Evolutionary conservation across 2,888 invertebrate species (phyloP).

Genomic region (Scotopteryx bipunctaria): DNA sequence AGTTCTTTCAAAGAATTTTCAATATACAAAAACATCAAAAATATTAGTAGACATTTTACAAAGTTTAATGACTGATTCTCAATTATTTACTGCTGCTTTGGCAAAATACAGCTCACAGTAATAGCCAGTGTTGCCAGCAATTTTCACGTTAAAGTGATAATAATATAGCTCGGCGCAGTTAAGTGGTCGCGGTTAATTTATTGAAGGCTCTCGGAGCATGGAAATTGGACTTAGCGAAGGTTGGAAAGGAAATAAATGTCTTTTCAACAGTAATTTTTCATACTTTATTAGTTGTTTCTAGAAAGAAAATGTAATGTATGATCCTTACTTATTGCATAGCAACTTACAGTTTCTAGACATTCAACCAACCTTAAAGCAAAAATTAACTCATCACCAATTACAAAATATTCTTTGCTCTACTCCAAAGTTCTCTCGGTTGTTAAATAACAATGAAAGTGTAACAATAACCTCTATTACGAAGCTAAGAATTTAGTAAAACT

Average conservation of each 20-base stretch:
- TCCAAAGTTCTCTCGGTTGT: too few species aligned
- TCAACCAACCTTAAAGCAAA: too few species aligned
- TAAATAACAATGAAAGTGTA: neutral
- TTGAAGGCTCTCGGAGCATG: conserved; percentile 28
- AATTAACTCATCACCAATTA: too few species aligned
- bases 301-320: conserved; percentile 1
- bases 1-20: too few species aligned
- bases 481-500: neutral
- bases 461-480: neutral
- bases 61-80: conserved; percentile 5
- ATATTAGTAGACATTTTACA: too few species aligned
- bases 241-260: conserved; percentile 24
- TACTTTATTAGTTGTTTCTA: conserved; percentile 17
- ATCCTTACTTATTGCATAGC: too few species aligned
- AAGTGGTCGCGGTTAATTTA: conserved; percentile 35
- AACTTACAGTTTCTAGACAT: too few species aligned
- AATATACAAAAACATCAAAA: too few species aligned
- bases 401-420: too few species aligned
- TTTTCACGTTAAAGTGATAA: conserved; percentile 38
- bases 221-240: conserved; percentile 29
- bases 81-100: neutral
- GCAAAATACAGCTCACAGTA: conserved; percentile 25
- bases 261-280: conserved; percentile 23
- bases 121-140: conserved; percentile 33
- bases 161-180: conserved; percentile 30